These are phyloP conservation scores for Sebastes kiyomatsui DNA, from an alignment of 2,797 vertebrate genomes.

Conservation along the genomic window DNA sequence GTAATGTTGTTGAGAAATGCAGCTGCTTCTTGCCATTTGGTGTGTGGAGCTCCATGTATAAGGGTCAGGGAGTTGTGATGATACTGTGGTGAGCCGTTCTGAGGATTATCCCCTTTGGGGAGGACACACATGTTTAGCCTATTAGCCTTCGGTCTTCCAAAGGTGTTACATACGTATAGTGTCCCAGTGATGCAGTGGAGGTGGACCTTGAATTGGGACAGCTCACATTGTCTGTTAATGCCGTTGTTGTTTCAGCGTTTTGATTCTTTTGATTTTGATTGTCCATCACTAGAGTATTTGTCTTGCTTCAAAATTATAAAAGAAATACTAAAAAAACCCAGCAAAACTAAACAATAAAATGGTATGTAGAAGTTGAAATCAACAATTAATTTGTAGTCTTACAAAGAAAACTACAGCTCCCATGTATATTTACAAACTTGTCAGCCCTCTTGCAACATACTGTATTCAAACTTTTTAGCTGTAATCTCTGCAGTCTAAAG, in stretches of 20 bases:
- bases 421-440: not conserved
- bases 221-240: not conserved
- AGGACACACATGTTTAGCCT: not conserved
- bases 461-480: not conserved
- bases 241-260: not conserved
- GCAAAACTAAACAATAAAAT: not conserved
- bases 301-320: not conserved
- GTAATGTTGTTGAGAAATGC: not conserved
- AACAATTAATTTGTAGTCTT: too few relatives aligned
- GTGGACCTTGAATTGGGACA: not conserved
- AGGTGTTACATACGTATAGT: not conserved
- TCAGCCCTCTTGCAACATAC: not conserved
- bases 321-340: not conserved
- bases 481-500: not conserved
- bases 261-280: not conserved
- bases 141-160: not conserved
- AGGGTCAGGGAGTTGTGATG: not conserved
- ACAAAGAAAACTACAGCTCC: not conserved
- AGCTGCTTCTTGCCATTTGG: not conserved
- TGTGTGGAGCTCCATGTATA: not conserved
- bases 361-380: too few relatives aligned
- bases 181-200: not conserved
- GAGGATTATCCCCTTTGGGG: not conserved
- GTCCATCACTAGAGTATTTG: not conserved
- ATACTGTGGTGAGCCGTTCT: not conserved